Conservation (phyloP, 2,113 vertebrate genomes). For the Empidonax traillii region DNA sequence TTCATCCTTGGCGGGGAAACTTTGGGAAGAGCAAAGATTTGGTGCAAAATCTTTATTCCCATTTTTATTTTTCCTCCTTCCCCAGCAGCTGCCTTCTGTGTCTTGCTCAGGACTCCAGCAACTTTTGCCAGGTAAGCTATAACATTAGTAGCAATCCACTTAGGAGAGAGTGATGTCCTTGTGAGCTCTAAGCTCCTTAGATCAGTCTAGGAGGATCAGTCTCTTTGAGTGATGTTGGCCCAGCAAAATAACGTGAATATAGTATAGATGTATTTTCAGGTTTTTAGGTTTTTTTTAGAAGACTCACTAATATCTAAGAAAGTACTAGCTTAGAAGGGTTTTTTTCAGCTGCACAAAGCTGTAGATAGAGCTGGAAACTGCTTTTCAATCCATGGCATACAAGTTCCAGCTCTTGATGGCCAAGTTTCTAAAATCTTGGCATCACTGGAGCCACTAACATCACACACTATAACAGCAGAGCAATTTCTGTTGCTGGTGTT, state of each 20-base stretch:
- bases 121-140: not conserved
- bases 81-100: not conserved
- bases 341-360: not conserved
- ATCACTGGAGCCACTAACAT: not conserved
- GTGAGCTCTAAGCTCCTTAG: not conserved
- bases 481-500: not conserved
- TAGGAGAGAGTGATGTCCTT: not conserved
- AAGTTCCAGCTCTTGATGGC: not conserved
- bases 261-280: not conserved
- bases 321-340: not conserved
- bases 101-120: not conserved
- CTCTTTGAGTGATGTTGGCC: not conserved
- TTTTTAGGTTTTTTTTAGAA: not conserved
- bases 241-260: not conserved
- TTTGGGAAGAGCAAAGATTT: not conserved
- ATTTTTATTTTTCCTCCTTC: not conserved
- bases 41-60: not conserved
- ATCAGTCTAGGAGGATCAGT: not conserved
- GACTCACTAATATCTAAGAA: not conserved
- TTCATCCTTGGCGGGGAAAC: not conserved
- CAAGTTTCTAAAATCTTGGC: not conserved
- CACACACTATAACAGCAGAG: not conserved
- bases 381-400: not conserved
- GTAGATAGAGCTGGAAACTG: not conserved
- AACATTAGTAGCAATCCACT: not conserved